These are phyloP conservation scores for Pluvianellus socialis DNA, from an alignment of 2,113 vertebrate species.

Conservation along the genomic window DNA sequence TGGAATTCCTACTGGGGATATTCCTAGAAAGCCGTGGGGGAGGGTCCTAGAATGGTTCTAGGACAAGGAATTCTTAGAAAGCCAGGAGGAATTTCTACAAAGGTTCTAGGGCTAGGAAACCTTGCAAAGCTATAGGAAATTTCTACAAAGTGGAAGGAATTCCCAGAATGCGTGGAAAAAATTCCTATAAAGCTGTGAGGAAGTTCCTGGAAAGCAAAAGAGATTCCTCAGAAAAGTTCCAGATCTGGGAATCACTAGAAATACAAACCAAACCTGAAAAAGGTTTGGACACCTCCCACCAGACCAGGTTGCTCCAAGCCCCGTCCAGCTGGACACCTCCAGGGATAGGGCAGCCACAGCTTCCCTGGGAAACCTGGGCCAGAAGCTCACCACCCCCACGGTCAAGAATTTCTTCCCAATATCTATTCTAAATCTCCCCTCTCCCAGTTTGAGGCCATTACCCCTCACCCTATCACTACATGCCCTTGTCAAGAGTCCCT, in stretches of 20 bases:
- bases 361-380: no score
- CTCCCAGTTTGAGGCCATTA: no score
- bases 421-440: no score
- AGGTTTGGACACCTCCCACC: background rate
- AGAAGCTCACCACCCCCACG: no score
- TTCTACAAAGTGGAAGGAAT: background rate
- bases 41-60: background rate
- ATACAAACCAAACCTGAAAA: background rate
- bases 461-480: no score
- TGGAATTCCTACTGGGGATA: background rate
- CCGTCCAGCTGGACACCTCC: no score
- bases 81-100: background rate
- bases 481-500: no score
- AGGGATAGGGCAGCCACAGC: no score
- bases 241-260: background rate
- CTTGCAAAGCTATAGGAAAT: background rate
- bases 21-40: background rate
- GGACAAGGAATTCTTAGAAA: background rate
- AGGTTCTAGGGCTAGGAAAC: background rate
- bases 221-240: background rate
- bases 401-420: no score
- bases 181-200: background rate
- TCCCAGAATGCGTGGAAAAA: background rate
- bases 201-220: background rate
- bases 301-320: no score